Conservation (phyloP, 2,888 invertebrate species). For the Leptarthrus brevirostris region DNA sequence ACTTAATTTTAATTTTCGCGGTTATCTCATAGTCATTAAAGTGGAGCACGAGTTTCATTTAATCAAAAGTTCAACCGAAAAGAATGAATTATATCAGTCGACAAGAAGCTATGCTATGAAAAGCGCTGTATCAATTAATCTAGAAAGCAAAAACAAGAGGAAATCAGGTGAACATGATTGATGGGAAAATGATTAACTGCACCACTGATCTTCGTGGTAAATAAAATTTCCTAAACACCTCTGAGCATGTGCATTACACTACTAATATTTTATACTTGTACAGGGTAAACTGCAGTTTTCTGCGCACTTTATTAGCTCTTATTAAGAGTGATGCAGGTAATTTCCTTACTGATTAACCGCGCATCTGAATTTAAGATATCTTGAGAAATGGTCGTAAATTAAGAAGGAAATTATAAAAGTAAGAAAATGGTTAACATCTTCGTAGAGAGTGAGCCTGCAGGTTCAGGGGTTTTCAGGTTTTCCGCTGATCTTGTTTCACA, state of each 20-base stretch:
- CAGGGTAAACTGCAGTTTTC: constrained; percentile 9
- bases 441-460: constrained; percentile 39
- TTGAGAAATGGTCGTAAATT: constrained; percentile 27
- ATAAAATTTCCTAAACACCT: constrained; percentile 37
- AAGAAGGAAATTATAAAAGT: constrained; percentile 18
- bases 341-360: constrained; percentile 33
- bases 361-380: constrained; percentile 4
- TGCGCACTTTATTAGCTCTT: constrained; percentile 19
- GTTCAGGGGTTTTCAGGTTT: constrained; percentile 36
- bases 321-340: constrained; percentile 35
- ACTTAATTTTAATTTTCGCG: constrained; percentile 2
- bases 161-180: constrained; percentile 41
- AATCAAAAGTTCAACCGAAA: not conserved
- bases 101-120: not conserved
- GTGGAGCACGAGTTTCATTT: not conserved
- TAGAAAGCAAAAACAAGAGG: constrained; percentile 16
- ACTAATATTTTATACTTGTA: constrained; percentile 13
- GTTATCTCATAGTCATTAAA: not conserved
- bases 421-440: constrained; percentile 14
- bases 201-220: constrained; percentile 25
- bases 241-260: not conserved
- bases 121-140: constrained; percentile 32
- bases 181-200: constrained; percentile 42
- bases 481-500: constrained; percentile 45
- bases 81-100: not conserved